phyloP scores from a whole-genome alignment of 2,797 vertebrate species.

The Etheostoma perlongum region DNA sequence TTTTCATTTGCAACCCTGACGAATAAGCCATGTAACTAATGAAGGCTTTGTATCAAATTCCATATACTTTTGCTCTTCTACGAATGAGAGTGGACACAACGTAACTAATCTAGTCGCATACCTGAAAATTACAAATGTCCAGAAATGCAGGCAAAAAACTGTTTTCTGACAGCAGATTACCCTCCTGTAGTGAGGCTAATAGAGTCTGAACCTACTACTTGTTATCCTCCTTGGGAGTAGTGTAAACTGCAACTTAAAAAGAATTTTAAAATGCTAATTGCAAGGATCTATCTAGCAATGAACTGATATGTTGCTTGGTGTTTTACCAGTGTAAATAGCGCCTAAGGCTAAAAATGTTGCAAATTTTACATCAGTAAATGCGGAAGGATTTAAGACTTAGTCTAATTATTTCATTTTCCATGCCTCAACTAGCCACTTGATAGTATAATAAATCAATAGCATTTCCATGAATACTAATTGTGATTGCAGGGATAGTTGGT shows the following conservation, averaged over 20 bases:
- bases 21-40: background rate
- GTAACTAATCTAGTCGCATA: background rate
- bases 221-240: conserved; percentile 50
- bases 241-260: conserved; percentile 65
- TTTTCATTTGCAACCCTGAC: background rate
- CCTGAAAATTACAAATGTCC: conserved; percentile 27
- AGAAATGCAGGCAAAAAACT: conserved; percentile 31
- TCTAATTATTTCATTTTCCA: conserved; percentile 61
- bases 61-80: background rate
- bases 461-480: conserved; percentile 83
- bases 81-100: background rate
- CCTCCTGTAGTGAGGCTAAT: conserved; percentile 33
- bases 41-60: background rate
- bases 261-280: conserved; percentile 67
- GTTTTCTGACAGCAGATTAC: conserved; percentile 41
- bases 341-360: conserved; percentile 52
- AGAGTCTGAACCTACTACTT: conserved; percentile 48
- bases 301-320: conserved; percentile 53
- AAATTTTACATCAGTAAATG: conserved; percentile 56
- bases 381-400: conserved; percentile 49
- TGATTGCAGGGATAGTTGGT: conserved; percentile 64
- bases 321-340: conserved; percentile 62
- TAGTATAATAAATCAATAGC: conserved; percentile 73
- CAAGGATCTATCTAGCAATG: conserved; percentile 52
- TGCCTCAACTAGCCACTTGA: conserved; percentile 57